phyloP scores from a whole-genome alignment of 2,113 vertebrate species.

The Atlantisia rogersi region DNA sequence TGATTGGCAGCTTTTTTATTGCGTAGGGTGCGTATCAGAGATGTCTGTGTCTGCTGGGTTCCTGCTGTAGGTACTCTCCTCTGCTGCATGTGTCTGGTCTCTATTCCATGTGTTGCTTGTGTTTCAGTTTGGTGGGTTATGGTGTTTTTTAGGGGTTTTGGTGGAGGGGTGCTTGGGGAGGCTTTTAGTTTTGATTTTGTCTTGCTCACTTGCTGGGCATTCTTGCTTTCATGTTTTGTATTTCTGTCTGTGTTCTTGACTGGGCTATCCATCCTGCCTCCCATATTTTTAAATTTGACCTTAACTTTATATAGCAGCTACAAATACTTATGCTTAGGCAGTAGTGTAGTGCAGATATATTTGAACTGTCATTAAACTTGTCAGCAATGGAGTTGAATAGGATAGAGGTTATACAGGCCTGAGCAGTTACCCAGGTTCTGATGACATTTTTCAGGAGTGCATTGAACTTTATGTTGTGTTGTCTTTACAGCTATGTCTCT shows the following conservation, averaged over 20 bases:
- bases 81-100: background rate
- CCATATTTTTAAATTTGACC: background rate
- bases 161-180: too few species aligned
- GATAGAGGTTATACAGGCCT: background rate
- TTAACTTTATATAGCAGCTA: background rate
- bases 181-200: background rate
- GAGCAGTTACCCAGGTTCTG: background rate
- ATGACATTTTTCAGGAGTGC: background rate
- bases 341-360: background rate
- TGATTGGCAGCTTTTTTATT: background rate
- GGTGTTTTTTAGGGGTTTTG: too few species aligned
- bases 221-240: background rate
- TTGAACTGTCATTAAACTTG: background rate
- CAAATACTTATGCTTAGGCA: background rate
- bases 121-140: too few species aligned
- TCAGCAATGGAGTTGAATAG: background rate
- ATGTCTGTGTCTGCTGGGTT: background rate
- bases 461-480: background rate
- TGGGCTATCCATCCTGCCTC: background rate
- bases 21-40: background rate
- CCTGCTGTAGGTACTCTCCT: background rate
- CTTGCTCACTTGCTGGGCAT: background rate
- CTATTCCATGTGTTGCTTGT: background rate
- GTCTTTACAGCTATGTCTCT: background rate
- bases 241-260: background rate